Conservation (phyloP, 2,113 vertebrate genomes). For the Ceuthmochares aereus region DNA sequence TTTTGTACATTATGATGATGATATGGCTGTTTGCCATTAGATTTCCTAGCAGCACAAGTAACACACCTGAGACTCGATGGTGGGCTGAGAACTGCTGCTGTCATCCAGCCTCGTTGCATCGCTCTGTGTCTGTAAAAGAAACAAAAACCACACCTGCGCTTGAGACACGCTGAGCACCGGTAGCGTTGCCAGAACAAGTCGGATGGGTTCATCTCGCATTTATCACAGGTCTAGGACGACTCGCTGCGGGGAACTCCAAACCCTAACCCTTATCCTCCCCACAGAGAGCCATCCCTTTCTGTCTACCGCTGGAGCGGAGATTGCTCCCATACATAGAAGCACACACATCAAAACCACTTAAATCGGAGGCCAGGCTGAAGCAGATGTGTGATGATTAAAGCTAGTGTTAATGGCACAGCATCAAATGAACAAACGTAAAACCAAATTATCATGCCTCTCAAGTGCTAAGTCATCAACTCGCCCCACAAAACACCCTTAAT, state of each 20-base stretch:
- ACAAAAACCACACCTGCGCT: background rate
- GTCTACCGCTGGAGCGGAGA: background rate
- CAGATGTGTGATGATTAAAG: background rate
- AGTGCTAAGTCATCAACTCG: background rate
- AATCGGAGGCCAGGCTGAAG: background rate
- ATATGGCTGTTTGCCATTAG: background rate
- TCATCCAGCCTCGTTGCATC: constrained; percentile 17
- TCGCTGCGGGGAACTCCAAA: too few species aligned
- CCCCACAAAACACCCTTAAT: background rate
- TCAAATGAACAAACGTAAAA: background rate
- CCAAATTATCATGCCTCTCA: background rate
- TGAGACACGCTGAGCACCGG: background rate
- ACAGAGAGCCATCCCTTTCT: too few species aligned
- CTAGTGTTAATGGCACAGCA: background rate
- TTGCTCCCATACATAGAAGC: background rate
- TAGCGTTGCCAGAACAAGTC: background rate
- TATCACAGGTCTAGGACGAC: background rate
- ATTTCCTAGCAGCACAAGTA: background rate
- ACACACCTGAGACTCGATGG: constrained; percentile 67
- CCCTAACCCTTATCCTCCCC: too few species aligned
- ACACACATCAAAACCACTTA: background rate
- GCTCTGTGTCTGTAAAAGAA: constrained; percentile 50
- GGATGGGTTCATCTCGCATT: background rate
- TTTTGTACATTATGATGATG: background rate
- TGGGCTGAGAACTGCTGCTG: background rate